phyloP scores from a whole-genome alignment of 2,113 vertebrate genomes.

The Melanocharis versteri region DNA sequence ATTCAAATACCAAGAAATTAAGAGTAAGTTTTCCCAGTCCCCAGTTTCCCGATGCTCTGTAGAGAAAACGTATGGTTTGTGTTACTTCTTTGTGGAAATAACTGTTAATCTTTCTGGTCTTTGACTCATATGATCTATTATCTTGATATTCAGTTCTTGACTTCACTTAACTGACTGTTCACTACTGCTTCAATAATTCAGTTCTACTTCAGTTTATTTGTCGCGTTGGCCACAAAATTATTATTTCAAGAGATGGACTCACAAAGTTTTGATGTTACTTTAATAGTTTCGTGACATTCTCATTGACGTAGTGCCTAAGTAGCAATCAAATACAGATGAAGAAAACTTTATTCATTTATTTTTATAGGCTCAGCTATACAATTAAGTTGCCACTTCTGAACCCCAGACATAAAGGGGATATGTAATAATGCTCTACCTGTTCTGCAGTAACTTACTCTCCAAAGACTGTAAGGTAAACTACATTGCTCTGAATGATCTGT shows the following conservation, averaged over 20 bases:
- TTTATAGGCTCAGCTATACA: neutral
- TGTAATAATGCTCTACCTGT: neutral
- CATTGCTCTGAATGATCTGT: neutral
- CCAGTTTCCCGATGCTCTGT: neutral
- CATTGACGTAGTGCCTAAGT: fast-evolving
- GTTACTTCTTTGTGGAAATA: neutral
- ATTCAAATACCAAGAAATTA: neutral
- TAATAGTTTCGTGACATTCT: neutral
- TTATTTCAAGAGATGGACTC: neutral
- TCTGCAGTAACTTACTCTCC: neutral
- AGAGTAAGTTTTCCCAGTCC: neutral
- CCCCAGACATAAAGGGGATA: fast-evolving
- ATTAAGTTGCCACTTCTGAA: neutral
- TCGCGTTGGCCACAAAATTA: neutral
- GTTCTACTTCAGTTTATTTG: neutral
- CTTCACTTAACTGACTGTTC: neutral
- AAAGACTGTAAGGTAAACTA: neutral
- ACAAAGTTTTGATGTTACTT: neutral
- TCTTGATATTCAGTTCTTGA: neutral
- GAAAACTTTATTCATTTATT: neutral
- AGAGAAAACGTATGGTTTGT: neutral
- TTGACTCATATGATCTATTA: neutral
- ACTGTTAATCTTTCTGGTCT: neutral
- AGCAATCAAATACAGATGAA: neutral
- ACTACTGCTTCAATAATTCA: neutral